Evolutionary conservation across 2,888 invertebrate species (phyloP), one percentile per base, ranked within the genome.

Genomic region (Microctonus aethiopoides): DNA sequence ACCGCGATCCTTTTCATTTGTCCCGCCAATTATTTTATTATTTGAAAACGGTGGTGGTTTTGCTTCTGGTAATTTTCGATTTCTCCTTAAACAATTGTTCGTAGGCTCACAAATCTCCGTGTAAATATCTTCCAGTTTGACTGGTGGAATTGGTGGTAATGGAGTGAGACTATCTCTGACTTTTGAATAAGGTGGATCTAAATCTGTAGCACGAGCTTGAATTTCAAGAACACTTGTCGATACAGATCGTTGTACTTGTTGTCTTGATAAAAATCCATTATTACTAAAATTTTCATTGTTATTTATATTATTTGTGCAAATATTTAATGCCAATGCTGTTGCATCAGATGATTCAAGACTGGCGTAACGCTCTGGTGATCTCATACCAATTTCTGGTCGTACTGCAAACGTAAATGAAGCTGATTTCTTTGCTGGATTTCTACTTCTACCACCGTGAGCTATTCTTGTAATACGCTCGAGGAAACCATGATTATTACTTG

Each of bases 161-260:
- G 84, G 84, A 1, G 84, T 85, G 56, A 85, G 70, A 64, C 84
- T 84, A 69, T 85, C 85, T 66, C 84, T 81, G 72, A 87, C 87
- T 74, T 85, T 84, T 64, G 87, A 86, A 22, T 87, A 87, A 1
- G 87, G 87, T 3, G 86, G 82, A 75, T 87, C 86, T 61, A 80
- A 74, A 65, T 84, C 84, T 11, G 75, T 67, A 6, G 46, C 20
- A 46, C 78, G 75, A 34, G 79, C 78, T 9, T 81, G 82, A 6
- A 84, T 75, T 66, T 85, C 85, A 20, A 85, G 75, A 7, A 84
- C 84, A 36, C 85, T 85, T 16, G 85, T 85, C n/a, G 85, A 85
- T 54, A 85, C 81, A 13, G 85, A 85, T 70, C 85, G 78, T 68
- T 85, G 84, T 39, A 84, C 84, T 57, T 82, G 83, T 20, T 80